Base-by-base conservation (phyloP, 1,140 invertebrate species). In the Ceratina australensis region DNA sequence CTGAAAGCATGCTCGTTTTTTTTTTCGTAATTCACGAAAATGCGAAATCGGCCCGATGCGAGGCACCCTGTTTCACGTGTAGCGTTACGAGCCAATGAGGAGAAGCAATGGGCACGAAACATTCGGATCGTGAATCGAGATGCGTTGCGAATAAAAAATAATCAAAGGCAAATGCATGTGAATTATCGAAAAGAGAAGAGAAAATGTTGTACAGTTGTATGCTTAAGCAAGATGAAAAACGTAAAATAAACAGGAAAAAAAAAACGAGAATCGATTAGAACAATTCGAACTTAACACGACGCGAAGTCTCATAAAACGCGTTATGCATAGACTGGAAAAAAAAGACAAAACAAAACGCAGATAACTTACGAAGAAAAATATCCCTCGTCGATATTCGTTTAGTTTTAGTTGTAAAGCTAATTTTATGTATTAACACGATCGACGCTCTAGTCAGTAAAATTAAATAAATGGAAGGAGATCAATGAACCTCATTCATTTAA, bases 151-250 rank as follows among this genome's bases (percentile, higher is more conserved):
- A 74, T 81, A 26, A 80, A n/a, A 80, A 82, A 76, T 42, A 42
- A 42, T 87, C 81, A 85, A 87, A 88, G 87, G 85, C 87, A 87
- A 87, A 84, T 84, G 83, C 56, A 67, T 80, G 26, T 57, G 50
- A 52, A 75, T 22, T 24, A 59, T 33, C 49, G n/a, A 64, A 26
- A 47, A 65, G n/a, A 26, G 22, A 16, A 28, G 7, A n/a, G 57
- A 12, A 15, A 16, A 59, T 50, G 20, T 52, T 65, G 56, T 63
- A 79, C 49, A 72, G 28, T 56, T 78, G 22, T 72, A 78, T 61
- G 26, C 20, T 71, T 61, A 52, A 52, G 73, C 16, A 64, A 33
- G 24, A 28, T n/a, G 54, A 47, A 4, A 64, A 3, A 22, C 13
- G 18, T 20, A 47, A 33, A 57, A 22, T 20, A 50, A 72, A 28